Base-by-base conservation (phyloP, 2,888 invertebrate species). In the Watsonalla cultraria region DNA sequence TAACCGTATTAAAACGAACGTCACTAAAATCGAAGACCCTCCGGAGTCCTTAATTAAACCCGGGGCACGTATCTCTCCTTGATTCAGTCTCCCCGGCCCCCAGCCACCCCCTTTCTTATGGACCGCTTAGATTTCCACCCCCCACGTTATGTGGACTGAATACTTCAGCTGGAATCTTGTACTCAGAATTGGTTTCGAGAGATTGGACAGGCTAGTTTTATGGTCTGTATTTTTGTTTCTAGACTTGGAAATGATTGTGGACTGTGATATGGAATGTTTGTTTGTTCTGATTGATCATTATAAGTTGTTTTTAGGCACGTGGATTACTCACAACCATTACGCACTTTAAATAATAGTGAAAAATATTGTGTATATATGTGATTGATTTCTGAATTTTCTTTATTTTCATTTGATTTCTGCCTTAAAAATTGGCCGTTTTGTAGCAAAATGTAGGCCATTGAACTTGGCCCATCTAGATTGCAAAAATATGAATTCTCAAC, bases 51-150 rank as follows among this genome's bases (percentile, higher is more conserved):
- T 90, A 90, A 90, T 90, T 90, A 90, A 90, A 90, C 85, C 82
- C 90, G 68, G 73, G 74, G 85, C 90, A 90, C 90, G 90, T 90
- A 89, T 75, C 82, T 80, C 86, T 90, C 89, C 90, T 90, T 90
- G 89, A 90, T 90, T 90, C 90, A 88, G 84, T 84, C 84, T 80
- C 87, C 82, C 75, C 73, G 74, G 78, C 76, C 62, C 66, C 71
- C 70, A 65, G 69, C 57, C 64, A 74, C 78, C 80, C 78, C 82
- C 73, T 84, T 83, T 85, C 89, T 89, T 88, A 88, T 88, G 90
- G 87, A 85, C 86, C 86, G 90, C 90, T 89, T 89, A 89, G 90
- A 90, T 90, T 90, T 90, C 84, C 86, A 76, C 87, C 88, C 86
- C 65, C 78, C 79, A 80, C 78, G 80, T 81, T 84, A 82, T 90